Base-by-base conservation (phyloP, 2,888 invertebrate species). In the Euplexia lucipara region DNA sequence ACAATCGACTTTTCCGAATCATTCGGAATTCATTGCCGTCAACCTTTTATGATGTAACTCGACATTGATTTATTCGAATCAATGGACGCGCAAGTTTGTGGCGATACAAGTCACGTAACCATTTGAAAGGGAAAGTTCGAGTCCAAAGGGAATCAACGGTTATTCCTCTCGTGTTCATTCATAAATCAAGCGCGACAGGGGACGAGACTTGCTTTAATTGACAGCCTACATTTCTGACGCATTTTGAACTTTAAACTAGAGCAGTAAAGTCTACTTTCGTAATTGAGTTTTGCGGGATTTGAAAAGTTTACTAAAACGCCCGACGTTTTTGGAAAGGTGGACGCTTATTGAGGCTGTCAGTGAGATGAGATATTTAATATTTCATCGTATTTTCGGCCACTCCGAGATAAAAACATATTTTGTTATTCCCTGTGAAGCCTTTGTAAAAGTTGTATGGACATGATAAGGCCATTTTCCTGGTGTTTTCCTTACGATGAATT, bases 51-150 rank as follows among this genome's bases (percentile, higher is more conserved):
- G 70, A 78, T 63, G 70, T 70, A 72, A 83, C 53, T 45, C 56
- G 54, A 66, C 75, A 74, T 75, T 81, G 76, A 81, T 81, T 82
- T 82, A 78, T 70, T 67, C 44, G 44, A 72, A 48, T 69, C 81
- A 77, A 79, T 86, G 85, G 70, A 83, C 56, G 62, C 37, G 57
- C 51, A 66, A 67, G 53, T 68, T 75, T 58, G 70, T 78, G 61
- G 35, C 67, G 69, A 84, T 79, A 77, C 85, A 75, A 77, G 74
- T 79, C 84, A 87, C 86, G 87, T 85, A 76, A 66, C 41, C 52
- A 35, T 70, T 81, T 81, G 86, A 90, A 88, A 90, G 85, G 73
- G 90, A 89, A 89, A 89, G 87, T 85, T 68, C 41, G 51, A 54
- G 74, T 83, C 86, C 80, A 81, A 69, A 79, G 87, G 88, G 87